phyloP scores from a whole-genome alignment of 2,888 invertebrate genomes.

The Troides aeacus region DNA sequence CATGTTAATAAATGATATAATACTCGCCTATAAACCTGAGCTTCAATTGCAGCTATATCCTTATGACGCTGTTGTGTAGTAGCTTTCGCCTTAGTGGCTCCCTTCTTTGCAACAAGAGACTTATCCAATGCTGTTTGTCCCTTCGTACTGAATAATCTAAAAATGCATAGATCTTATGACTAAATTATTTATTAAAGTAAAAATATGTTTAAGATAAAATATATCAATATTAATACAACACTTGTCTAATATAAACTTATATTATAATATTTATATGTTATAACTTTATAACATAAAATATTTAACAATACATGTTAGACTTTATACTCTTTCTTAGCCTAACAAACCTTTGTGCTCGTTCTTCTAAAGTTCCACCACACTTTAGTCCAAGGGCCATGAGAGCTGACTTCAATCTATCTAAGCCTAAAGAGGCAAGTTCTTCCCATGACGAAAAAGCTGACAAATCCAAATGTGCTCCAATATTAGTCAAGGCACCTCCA shows the following conservation, averaged over 20 bases:
- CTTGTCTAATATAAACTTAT: too few species aligned
- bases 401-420: conserved; percentile 98
- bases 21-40: conserved; percentile 88
- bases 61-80: conserved; percentile 84
- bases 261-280: too few species aligned
- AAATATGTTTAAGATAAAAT: too few species aligned
- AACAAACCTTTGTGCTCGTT: conserved; percentile 91
- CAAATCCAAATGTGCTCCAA: conserved; percentile 98
- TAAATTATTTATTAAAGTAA: neutral
- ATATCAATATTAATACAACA: too few species aligned
- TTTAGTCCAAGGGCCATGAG: conserved; percentile 97
- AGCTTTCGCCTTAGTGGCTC: conserved; percentile 82
- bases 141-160: conserved; percentile 93
- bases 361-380: conserved; percentile 98
- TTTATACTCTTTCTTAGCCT: too few species aligned
- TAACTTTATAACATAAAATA: too few species aligned
- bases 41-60: conserved; percentile 93
- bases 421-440: conserved; percentile 96
- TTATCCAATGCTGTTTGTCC: conserved; percentile 96
- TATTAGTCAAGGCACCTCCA: conserved; percentile 94
- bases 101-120: conserved; percentile 93
- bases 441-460: conserved; percentile 98
- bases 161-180: conserved; percentile 31
- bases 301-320: too few species aligned
- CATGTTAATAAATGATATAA: too few species aligned